Evolutionary conservation across 2,888 invertebrate species (phyloP).

Genomic region (Heliconius erato): DNA sequence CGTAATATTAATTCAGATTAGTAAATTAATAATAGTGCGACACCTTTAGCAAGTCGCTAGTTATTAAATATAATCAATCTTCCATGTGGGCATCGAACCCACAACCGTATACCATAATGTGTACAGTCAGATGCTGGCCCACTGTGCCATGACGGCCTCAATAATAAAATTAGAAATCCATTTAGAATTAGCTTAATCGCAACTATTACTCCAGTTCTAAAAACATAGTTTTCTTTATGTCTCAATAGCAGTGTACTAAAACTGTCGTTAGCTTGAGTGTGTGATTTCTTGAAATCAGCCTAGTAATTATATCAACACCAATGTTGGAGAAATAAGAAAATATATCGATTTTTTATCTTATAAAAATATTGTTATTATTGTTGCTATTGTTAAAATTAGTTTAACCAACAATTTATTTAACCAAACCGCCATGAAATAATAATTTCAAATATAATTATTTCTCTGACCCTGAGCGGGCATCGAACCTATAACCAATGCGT

Average conservation of each 20-base stretch:
- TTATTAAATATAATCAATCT: neutral
- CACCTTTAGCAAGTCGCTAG: no score
- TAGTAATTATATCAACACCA: neutral
- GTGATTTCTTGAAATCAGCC: neutral
- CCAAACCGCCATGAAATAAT: neutral
- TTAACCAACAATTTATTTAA: neutral
- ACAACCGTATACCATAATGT: neutral
- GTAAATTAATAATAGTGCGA: no score
- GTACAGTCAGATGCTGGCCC: neutral
- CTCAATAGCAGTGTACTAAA: neutral
- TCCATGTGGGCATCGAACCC: neutral
- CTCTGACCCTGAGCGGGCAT: neutral
- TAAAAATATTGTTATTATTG: no score
- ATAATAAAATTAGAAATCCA: neutral
- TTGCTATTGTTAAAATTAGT: no score
- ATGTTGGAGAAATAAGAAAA: no score
- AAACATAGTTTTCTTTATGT: slow-evolving; percentile 29
- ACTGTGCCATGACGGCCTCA: neutral
- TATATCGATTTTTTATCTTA: no score
- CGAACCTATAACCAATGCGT: neutral
- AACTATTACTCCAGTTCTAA: slow-evolving; percentile 33
- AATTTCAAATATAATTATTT: neutral
- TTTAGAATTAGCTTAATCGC: slow-evolving; percentile 16
- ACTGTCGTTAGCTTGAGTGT: neutral
- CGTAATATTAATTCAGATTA: no score